These are phyloP conservation scores for Craniophora ligustri DNA, from an alignment of 2,888 invertebrate species.

Conservation along the genomic window DNA sequence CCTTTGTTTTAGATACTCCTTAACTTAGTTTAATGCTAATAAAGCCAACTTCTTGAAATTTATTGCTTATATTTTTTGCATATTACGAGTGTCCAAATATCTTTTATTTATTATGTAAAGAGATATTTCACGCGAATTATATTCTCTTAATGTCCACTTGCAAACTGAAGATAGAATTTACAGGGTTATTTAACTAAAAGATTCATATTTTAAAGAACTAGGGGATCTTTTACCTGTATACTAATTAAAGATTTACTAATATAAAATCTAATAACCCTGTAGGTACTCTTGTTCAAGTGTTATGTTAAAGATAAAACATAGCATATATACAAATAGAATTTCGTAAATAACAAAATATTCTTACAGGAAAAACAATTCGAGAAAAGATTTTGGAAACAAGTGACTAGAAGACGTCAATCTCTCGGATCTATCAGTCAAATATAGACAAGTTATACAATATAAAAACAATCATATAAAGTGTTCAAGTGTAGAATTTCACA, in stretches of 20 bases:
- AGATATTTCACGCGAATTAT: slow-evolving; percentile 33
- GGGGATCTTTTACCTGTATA: background rate
- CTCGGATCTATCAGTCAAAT: slow-evolving; percentile 84
- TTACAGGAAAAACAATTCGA: slow-evolving; percentile 93
- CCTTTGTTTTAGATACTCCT: slow-evolving; percentile 53
- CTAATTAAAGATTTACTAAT: background rate
- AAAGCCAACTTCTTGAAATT: slow-evolving; percentile 37
- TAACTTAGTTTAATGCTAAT: slow-evolving; percentile 39
- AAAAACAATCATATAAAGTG: slow-evolving; percentile 61
- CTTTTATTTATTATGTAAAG: slow-evolving; percentile 17
- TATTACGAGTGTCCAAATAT: slow-evolving; percentile 34
- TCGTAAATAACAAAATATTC: slow-evolving; percentile 58
- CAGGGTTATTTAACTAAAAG: slow-evolving; percentile 43
- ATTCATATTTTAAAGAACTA: background rate
- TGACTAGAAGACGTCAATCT: slow-evolving; percentile 91
- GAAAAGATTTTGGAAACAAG: slow-evolving; percentile 94
- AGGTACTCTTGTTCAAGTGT: slow-evolving; percentile 19
- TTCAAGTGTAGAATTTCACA: slow-evolving; percentile 57
- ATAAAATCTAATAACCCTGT: slow-evolving; percentile 43
- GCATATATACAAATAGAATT: slow-evolving; percentile 3
- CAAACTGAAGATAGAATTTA: slow-evolving; percentile 25
- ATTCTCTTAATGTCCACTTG: slow-evolving; percentile 32
- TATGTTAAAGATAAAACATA: slow-evolving; percentile 6
- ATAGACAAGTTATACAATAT: slow-evolving; percentile 57
- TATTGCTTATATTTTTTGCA: slow-evolving; percentile 50